phyloP scores from a whole-genome alignment of 2,797 vertebrate genomes.

The Yasuhikotakia modesta region DNA sequence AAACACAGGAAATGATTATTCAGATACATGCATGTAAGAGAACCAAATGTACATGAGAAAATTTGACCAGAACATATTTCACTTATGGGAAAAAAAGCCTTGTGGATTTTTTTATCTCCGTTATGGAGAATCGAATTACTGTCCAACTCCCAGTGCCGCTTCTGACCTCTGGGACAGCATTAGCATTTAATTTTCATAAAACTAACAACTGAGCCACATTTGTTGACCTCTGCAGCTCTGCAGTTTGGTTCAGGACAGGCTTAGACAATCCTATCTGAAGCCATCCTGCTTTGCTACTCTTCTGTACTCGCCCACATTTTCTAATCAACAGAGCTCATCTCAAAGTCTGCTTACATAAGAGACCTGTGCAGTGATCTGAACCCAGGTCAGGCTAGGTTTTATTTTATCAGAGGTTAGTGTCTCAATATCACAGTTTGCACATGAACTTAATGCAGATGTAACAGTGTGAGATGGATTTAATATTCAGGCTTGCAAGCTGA shows the following conservation, averaged over 20 bases:
- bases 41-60: background rate
- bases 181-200: constrained; percentile 68
- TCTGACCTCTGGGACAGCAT: constrained; percentile 38
- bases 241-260: constrained; percentile 44
- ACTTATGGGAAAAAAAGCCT: constrained; percentile 19
- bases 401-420: constrained; percentile 16
- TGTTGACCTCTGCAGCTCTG: constrained; percentile 50
- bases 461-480: background rate
- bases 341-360: constrained; percentile 19
- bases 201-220: constrained; percentile 47
- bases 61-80: constrained; percentile 10
- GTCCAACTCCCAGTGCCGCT: constrained; percentile 3
- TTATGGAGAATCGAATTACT: constrained; percentile 33
- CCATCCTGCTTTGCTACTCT: constrained; percentile 14
- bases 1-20: background rate
- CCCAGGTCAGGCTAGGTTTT: background rate
- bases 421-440: background rate
- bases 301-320: background rate
- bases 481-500: background rate
- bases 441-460: background rate
- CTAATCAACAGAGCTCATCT: constrained; percentile 17
- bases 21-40: background rate
- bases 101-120: constrained; percentile 38
- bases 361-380: constrained; percentile 10
- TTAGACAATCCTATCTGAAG: constrained; percentile 30